Conservation (phyloP, 2,113 vertebrate species). For the Vicugna pacos region DNA sequence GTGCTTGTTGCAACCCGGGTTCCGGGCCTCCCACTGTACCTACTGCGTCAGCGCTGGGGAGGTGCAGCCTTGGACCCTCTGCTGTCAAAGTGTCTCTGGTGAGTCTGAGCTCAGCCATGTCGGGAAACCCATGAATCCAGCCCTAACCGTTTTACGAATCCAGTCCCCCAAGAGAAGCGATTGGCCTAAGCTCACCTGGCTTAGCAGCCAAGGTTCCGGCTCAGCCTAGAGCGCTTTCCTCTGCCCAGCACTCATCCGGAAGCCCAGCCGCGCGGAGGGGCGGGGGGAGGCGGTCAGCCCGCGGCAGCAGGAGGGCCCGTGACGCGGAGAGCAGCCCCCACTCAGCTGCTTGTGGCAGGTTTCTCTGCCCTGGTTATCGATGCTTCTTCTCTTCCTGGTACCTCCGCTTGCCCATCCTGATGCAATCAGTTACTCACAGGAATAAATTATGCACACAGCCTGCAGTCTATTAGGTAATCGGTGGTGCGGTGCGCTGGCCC, state of each 20-base stretch:
- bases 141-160: neutral
- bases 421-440: slow-evolving; percentile 63
- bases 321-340: neutral
- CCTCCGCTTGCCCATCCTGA: slow-evolving; percentile 51
- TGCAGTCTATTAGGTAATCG: slow-evolving; percentile 66
- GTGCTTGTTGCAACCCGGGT: neutral
- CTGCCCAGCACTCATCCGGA: neutral
- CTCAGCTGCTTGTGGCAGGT: slow-evolving; percentile 35
- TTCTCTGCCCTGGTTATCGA: slow-evolving; percentile 55
- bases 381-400: slow-evolving; percentile 51
- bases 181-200: neutral
- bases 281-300: neutral
- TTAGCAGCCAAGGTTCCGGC: neutral
- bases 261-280: neutral
- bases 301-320: neutral
- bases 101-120: neutral
- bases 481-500: neutral
- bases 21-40: neutral
- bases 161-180: neutral
- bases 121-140: neutral
- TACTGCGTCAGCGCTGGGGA: neutral
- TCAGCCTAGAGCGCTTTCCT: neutral
- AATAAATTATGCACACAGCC: slow-evolving; percentile 70
- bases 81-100: neutral
- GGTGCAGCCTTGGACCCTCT: neutral